Conservation (phyloP, 1,140 invertebrate genomes). For the Drosophila funebris region DNA sequence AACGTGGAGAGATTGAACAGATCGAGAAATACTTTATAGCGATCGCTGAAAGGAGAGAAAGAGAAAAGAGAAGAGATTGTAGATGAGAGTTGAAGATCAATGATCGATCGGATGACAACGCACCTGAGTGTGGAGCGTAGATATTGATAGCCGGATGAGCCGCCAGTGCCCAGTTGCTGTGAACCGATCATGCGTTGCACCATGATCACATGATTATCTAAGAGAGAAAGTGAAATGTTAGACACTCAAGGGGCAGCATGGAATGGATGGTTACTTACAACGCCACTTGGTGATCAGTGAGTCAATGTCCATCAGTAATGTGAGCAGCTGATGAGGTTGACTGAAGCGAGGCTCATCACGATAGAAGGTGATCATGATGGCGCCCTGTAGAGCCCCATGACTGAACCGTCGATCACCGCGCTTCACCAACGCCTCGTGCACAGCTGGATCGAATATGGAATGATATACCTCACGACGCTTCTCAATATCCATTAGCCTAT, state of each 20-base stretch:
- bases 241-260: slow-evolving; percentile 15
- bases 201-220: slow-evolving; percentile 99
- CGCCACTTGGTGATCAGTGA: slow-evolving; percentile 99
- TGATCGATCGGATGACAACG: slow-evolving; percentile 22
- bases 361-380: slow-evolving; percentile 98
- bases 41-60: slow-evolving; percentile 89
- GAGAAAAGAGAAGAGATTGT: too few relatives aligned
- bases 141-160: slow-evolving; percentile 99
- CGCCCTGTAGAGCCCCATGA: slow-evolving; percentile 96
- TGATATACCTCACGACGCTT: slow-evolving; percentile 93
- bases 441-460: slow-evolving; percentile 93
- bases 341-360: slow-evolving; percentile 98
- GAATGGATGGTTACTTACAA: slow-evolving; percentile 89
- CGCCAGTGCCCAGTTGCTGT: slow-evolving; percentile 97
- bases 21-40: slow-evolving; percentile 99
- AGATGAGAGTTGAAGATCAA: slow-evolving; percentile 16
- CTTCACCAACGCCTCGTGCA: slow-evolving; percentile 91
- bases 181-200: slow-evolving; percentile 99
- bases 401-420: slow-evolving; percentile 95
- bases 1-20: slow-evolving; percentile 99
- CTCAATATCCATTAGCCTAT: slow-evolving; percentile 89
- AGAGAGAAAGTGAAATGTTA: slow-evolving; percentile 48
- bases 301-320: slow-evolving; percentile 98
- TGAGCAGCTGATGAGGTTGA: slow-evolving; percentile 97
- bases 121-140: slow-evolving; percentile 98